Evolutionary conservation across 2,113 vertebrate genomes (phyloP).

Genomic region (Amazona guildingii): DNA sequence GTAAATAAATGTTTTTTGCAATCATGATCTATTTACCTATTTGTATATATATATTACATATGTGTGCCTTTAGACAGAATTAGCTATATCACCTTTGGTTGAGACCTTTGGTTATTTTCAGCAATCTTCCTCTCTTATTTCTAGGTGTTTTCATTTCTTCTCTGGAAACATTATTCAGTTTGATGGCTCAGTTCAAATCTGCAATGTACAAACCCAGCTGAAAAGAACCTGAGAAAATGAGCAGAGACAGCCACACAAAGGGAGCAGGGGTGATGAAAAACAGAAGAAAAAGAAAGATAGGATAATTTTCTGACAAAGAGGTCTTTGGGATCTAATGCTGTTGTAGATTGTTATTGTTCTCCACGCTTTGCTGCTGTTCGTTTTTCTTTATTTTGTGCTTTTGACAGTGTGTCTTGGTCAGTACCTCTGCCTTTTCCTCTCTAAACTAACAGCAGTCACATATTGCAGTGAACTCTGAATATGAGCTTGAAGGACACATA

Average conservation of each 20-base stretch:
- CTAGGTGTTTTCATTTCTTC: conserved; percentile 4
- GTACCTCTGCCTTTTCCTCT: not conserved
- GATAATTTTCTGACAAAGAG: not conserved
- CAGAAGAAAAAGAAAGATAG: not conserved
- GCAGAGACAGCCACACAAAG: conserved; percentile 21
- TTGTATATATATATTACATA: not conserved
- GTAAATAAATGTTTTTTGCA: not conserved
- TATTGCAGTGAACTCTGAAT: not conserved
- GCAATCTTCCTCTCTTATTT: not conserved
- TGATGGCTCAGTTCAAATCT: conserved; percentile 18
- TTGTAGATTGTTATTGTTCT: not conserved
- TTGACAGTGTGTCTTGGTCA: not conserved
- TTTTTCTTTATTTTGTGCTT: not conserved
- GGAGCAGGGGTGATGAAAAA: accelerated
- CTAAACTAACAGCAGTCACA: not conserved
- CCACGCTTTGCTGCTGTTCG: not conserved
- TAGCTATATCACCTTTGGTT: not conserved
- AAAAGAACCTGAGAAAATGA: conserved; percentile 55
- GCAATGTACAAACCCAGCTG: not conserved
- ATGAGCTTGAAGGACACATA: not conserved
- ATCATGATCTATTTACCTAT: not conserved
- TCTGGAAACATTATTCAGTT: conserved; percentile 5
- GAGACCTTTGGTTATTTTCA: not conserved
- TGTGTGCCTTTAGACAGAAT: not conserved
- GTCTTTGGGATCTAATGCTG: not conserved